Evolutionary conservation across 2,888 invertebrate species (phyloP), one percentile per base, ranked within the genome.

Genomic region (Cataglyphis rosenhaueri): DNA sequence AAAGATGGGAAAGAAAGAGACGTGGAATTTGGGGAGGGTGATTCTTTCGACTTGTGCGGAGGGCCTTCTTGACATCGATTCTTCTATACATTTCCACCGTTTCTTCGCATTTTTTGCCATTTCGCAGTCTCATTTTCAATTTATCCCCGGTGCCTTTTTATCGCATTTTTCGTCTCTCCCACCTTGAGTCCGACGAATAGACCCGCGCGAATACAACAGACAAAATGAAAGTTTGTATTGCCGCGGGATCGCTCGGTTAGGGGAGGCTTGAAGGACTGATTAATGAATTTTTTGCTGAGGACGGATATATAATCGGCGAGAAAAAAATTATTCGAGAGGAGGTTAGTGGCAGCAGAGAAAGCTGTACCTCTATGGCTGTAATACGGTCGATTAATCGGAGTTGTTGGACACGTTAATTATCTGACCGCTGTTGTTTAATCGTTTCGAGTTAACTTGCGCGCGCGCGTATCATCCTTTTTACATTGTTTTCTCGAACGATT

Each of bases 211-310:
- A 44, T 48, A 61, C 73, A 78, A 73, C 55, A 57, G 55, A 81
- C 74, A 64, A 68, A 73, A 78, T 83, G 84, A 88, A 82, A 83
- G 73, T 25, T 70, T 32, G 62, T 70, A 81, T 84, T 83, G 83
- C 62, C 64, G 61, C 68, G 73, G 84, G 57, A 85, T 62, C 64
- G 81, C 74, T 73, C 82, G 84, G 84, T 57, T 29, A 44, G 68
- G 5, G 38, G 55, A 41, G 29, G 12, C 1, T 21, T 1, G 48
- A 1, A 8, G 15, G 73, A 64, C 78, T 92, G 92, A 92, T 92
- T 92, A 92, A 92, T 92, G 92, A 89, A 91, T 90, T 91, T 89
- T 88, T 92, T 91, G 89, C 88, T 81, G 81, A 61, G 85, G 90
- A 86, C 83, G 87, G 86, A 89, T 91, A 89, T 91, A 89, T 89